phyloP scores from a whole-genome alignment of 2,797 vertebrate species.

The Pantherophis vulpinus region DNA sequence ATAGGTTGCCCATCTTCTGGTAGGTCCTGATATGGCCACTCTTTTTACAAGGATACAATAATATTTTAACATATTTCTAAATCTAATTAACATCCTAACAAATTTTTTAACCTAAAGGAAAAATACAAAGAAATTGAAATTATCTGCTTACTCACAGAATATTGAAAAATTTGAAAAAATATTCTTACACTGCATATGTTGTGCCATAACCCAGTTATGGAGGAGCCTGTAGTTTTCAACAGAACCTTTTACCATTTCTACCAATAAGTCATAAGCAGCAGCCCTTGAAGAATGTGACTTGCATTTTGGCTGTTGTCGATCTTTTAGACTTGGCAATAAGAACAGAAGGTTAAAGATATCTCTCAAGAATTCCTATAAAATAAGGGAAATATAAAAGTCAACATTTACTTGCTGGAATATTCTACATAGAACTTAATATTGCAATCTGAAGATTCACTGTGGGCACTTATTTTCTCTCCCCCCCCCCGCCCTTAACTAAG shows the following conservation, averaged over 20 bases:
- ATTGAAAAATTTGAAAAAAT: slow-evolving; percentile 7
- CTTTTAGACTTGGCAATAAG: slow-evolving; percentile 92
- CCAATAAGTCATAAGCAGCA: slow-evolving; percentile 95
- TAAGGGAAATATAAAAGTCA: slow-evolving; percentile 1
- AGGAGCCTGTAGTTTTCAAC: slow-evolving; percentile 97
- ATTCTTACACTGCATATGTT: slow-evolving; percentile 96
- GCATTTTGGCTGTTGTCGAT: slow-evolving; percentile 94
- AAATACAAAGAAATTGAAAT: neutral
- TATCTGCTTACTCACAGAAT: neutral
- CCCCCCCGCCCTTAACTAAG: neutral
- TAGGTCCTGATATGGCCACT: neutral
- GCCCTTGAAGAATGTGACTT: slow-evolving; percentile 95
- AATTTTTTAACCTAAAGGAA: neutral
- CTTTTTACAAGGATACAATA: neutral
- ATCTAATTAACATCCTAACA: neutral
- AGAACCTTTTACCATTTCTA: slow-evolving; percentile 95
- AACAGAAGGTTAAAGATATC: slow-evolving; percentile 96
- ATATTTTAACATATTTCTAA: neutral
- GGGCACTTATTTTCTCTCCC: neutral
- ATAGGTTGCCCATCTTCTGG: neutral
- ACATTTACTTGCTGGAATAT: neutral
- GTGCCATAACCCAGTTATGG: slow-evolving; percentile 99
- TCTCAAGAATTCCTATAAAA: slow-evolving; percentile 89
- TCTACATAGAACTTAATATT: neutral
- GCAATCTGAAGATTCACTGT: neutral